Evolutionary conservation across 2,888 invertebrate genomes (phyloP).

Genomic region (Gordius sp.): DNA sequence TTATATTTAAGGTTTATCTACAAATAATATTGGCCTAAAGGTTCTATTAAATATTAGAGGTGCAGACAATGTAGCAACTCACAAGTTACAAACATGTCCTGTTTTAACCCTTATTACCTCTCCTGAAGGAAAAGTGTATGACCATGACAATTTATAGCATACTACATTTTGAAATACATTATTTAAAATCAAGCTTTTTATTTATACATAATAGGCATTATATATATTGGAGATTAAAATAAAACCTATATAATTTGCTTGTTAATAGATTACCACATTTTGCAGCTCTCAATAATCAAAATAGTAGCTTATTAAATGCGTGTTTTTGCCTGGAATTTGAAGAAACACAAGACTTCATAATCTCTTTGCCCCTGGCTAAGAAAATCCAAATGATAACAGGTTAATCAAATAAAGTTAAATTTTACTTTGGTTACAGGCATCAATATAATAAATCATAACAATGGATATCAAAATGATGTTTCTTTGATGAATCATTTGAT

Average conservation of each 20-base stretch:
- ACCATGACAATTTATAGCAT: background rate
- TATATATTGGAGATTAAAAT: background rate
- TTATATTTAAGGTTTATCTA: background rate
- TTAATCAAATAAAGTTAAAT: too few species aligned
- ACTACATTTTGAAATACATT: too few species aligned
- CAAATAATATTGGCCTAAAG: background rate
- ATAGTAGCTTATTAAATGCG: background rate
- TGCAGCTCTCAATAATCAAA: background rate
- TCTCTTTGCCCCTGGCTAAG: background rate
- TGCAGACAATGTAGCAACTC: background rate
- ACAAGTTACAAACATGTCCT: conserved; percentile 2
- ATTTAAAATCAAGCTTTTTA: background rate
- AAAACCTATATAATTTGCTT: background rate
- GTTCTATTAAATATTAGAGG: background rate
- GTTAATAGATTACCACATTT: conserved; percentile 15
- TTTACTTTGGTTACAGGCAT: too few species aligned
- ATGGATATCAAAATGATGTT: too few species aligned
- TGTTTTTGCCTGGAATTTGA: background rate
- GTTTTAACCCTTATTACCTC: conserved; percentile 1
- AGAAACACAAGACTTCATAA: background rate
- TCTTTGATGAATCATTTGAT: too few species aligned
- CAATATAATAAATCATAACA: too few species aligned
- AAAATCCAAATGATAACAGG: background rate
- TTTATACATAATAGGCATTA: background rate
- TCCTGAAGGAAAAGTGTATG: conserved; percentile 10